phyloP scores from a whole-genome alignment of 2,113 vertebrate genomes.

The Brienomyrus longianalis region DNA sequence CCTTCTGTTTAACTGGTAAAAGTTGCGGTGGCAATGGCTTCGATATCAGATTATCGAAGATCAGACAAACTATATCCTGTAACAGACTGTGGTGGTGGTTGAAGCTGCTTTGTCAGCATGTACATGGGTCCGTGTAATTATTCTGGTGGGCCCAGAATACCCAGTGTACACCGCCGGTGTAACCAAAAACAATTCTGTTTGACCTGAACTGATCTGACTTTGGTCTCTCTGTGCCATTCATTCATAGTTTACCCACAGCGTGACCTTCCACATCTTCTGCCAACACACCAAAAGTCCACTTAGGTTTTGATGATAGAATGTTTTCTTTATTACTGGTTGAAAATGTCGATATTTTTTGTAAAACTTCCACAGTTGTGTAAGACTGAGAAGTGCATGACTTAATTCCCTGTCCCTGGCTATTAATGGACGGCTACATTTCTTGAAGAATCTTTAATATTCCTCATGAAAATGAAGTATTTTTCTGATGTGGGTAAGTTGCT shows the following conservation, averaged over 20 bases:
- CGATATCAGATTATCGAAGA: neutral
- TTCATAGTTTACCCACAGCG: neutral
- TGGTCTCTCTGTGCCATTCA: neutral
- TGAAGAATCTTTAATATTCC: neutral
- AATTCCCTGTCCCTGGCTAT: neutral
- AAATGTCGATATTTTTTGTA: neutral
- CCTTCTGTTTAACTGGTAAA: neutral
- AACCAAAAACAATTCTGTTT: neutral
- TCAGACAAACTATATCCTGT: neutral
- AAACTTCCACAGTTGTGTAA: neutral
- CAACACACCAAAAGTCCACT: neutral
- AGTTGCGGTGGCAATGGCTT: neutral
- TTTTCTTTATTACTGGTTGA: neutral
- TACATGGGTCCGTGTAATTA: neutral
- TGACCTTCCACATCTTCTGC: neutral
- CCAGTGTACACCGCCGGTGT: neutral
- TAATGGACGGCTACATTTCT: neutral
- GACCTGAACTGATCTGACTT: neutral
- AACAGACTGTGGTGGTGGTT: neutral
- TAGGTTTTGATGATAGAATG: neutral
- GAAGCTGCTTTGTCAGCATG: neutral
- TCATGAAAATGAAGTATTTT: neutral
- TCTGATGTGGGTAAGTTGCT: neutral
- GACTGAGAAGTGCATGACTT: neutral
- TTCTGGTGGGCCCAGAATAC: neutral